These are phyloP conservation scores for Coptodon bakossiorum DNA, from an alignment of 2,113 vertebrate genomes.

Conservation along the genomic window DNA sequence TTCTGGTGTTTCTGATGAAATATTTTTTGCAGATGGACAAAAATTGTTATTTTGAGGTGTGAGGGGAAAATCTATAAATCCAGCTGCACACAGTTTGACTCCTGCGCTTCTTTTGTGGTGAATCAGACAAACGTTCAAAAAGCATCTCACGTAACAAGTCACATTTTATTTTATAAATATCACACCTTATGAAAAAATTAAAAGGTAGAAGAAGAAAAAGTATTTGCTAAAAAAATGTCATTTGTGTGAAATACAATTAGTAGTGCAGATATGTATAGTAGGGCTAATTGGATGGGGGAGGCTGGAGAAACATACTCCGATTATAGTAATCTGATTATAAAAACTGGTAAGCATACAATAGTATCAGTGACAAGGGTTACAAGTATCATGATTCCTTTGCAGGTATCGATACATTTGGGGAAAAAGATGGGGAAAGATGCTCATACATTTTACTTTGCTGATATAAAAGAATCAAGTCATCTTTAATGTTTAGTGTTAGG, in stretches of 20 bases:
- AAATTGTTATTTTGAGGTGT: neutral
- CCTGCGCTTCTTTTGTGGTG: neutral
- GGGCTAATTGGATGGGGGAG: neutral
- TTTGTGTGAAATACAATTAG: constrained; percentile 29
- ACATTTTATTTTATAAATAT: constrained; percentile 78
- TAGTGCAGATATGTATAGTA: constrained; percentile 32
- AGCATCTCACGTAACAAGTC: constrained; percentile 41
- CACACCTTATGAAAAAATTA: constrained; percentile 56
- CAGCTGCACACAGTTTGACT: neutral
- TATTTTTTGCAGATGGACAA: neutral
- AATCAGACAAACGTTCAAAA: neutral
- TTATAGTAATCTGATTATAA: neutral
- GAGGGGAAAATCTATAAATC: neutral
- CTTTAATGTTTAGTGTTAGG: neutral
- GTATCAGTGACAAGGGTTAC: neutral
- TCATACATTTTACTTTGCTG: neutral
- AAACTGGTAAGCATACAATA: neutral
- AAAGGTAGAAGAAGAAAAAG: constrained; percentile 37
- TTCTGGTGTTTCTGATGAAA: neutral
- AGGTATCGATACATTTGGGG: neutral
- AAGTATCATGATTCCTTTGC: neutral
- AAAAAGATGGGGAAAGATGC: neutral
- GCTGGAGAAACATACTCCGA: neutral
- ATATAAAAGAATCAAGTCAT: neutral
- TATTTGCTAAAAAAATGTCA: constrained; percentile 7